These are phyloP conservation scores for Triplophysa rosa DNA, from an alignment of 2,113 vertebrate genomes.

Conservation along the genomic window DNA sequence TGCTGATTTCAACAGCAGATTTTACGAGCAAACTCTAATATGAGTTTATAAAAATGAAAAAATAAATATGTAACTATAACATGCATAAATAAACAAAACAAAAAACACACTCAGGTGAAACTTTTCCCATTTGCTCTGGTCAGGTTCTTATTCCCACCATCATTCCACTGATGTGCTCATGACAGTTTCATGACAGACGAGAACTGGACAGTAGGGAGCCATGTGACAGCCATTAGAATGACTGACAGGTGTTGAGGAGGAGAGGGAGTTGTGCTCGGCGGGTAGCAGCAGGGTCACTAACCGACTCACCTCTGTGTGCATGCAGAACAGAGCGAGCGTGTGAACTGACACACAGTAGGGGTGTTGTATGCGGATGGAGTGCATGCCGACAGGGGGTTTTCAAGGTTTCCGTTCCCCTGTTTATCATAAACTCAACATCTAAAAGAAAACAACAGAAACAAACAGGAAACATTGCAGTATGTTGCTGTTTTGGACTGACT, in stretches of 20 bases:
- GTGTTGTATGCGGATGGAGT: constrained; percentile 11
- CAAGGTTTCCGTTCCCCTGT: neutral
- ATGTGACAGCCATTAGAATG: constrained; percentile 28
- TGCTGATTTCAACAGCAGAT: too few relatives aligned
- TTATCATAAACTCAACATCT: constrained; percentile 1
- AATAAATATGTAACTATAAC: neutral
- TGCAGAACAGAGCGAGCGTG: neutral
- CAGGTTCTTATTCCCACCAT: constrained; percentile 11
- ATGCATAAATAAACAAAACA: neutral
- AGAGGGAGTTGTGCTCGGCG: neutral
- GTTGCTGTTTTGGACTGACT: neutral
- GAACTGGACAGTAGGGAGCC: constrained; percentile 18
- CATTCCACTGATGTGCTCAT: constrained; percentile 28
- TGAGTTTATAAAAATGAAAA: too few relatives aligned
- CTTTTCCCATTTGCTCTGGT: neutral
- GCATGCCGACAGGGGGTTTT: neutral
- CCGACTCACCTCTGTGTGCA: constrained; percentile 24
- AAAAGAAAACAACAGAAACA: constrained; percentile 17
- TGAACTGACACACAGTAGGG: neutral
- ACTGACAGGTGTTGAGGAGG: constrained; percentile 31
- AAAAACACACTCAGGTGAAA: neutral
- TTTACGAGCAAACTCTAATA: too few relatives aligned
- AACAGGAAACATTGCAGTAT: neutral
- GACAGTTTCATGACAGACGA: constrained; percentile 19
- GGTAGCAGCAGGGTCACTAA: constrained; percentile 14